Evolutionary conservation across 1,140 invertebrate genomes (phyloP).

Genomic region (Drosophila watanabei): DNA sequence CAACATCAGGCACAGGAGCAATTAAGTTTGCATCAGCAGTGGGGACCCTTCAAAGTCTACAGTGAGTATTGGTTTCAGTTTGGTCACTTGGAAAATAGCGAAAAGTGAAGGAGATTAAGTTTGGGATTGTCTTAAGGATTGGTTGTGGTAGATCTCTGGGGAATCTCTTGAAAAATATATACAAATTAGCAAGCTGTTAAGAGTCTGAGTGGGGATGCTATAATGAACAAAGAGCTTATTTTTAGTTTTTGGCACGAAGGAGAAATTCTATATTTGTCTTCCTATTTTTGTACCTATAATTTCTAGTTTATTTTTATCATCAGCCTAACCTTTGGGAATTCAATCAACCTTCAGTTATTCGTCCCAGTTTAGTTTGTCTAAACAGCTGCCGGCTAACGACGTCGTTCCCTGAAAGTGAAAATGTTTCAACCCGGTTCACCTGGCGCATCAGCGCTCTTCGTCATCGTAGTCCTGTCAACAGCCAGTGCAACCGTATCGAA

Average conservation of each 20-base stretch:
- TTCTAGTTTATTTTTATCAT: not conserved
- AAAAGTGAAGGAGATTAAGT: not conserved
- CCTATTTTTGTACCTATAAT: too few relatives aligned
- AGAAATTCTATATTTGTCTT: not conserved
- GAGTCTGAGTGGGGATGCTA: not conserved
- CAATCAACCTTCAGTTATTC: not conserved
- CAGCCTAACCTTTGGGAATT: not conserved
- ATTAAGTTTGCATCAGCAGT: conserved; percentile 83
- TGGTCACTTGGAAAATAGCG: conserved; percentile 1
- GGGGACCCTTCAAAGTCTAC: conserved; percentile 88
- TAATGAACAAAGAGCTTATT: not conserved
- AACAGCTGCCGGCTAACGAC: conserved; percentile 29
- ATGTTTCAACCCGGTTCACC: conserved; percentile 45
- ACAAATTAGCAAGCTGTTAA: not conserved
- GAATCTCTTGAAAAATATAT: not conserved
- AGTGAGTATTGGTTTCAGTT: conserved; percentile 87
- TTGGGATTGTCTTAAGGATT: conserved; percentile 12
- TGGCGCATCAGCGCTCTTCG: conserved; percentile 16
- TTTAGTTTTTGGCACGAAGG: not conserved
- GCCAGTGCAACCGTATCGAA: conserved; percentile 7
- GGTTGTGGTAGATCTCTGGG: not conserved
- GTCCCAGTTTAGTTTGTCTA: conserved; percentile 33
- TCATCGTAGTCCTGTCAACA: conserved; percentile 16
- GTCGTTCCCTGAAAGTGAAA: conserved; percentile 43
- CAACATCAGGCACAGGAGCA: conserved; percentile 67